Evolutionary conservation across 2,113 vertebrate species (phyloP), one percentile per base, ranked within the genome.

Genomic region (Takifugu bimaculatus): DNA sequence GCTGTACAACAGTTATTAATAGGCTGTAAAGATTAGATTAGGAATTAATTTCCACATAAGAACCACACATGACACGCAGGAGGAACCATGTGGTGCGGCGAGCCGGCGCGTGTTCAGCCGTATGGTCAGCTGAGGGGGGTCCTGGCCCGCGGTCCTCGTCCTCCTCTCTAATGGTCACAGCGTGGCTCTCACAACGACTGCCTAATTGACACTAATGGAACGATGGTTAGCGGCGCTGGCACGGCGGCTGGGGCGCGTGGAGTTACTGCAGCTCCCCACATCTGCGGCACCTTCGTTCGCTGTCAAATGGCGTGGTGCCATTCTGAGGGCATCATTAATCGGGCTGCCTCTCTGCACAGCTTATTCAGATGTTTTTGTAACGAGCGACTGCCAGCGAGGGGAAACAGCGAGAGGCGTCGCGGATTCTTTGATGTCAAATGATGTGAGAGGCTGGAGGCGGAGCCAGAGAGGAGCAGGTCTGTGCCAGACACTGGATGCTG

Each of bases 1-100:
- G 81, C 88, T 89, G 90, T 88, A 82, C 89, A 90, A 88, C 77
- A 82, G 87, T 88, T 90, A 90, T 91, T 91, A 91, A 90, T 90
- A 89, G 79, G 72, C 83, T 82, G 87, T 90, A 88, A 87, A 85
- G 86, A 90, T 89, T 85, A 88, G 86, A 90, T 90, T 88, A 87
- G 82, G 81, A 85, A 89, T 90, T 90, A 77, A 87, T 90, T 85
- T 86, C 83, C 80, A 84, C 88, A 90, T 88, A 85, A 89, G 88
- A 88, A 81, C 63, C 81, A 71, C 70, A 75, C 76, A 81, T 88
- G 85, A 83, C 79, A 85, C 83, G 88, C 86, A 82, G 81, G 82
- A 78, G 58, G 65, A 66, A 70, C 54, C 55, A 62, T 77, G 70
- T 75, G 70, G 68, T 59, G 55, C 54, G 43, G 65, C 69, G 57